These are phyloP conservation scores for Drosophila suboccidentalis DNA, from an alignment of 2,888 invertebrate genomes.

Conservation along the genomic window DNA sequence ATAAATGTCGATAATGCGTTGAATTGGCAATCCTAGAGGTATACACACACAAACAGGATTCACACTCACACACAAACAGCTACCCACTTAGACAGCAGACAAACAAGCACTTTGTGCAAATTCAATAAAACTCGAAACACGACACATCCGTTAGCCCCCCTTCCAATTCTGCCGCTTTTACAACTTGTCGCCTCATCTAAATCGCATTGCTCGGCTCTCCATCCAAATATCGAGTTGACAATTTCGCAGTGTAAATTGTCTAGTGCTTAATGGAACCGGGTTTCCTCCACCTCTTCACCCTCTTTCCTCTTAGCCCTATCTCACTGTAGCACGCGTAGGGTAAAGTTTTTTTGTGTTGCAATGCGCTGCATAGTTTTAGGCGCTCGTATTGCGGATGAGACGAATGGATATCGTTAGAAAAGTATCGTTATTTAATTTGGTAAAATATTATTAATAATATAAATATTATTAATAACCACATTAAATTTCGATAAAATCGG, in stretches of 20 bases:
- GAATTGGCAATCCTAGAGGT: conserved; percentile 1
- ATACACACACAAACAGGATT: background rate
- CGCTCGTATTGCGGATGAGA: background rate
- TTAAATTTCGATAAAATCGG: background rate
- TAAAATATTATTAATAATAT: background rate
- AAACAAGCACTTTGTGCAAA: conserved; percentile 60
- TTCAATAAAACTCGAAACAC: conserved; percentile 57
- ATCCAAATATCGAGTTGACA: conserved; percentile 38
- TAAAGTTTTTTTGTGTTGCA: conserved; percentile 42
- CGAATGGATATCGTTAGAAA: background rate
- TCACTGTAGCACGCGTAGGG: conserved; percentile 22
- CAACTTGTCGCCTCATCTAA: conserved; percentile 15
- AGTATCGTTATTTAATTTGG: background rate
- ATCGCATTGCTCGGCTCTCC: conserved; percentile 22
- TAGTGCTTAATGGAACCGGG: conserved; percentile 40
- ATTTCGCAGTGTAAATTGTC: conserved; percentile 38
- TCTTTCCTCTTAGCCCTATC: background rate
- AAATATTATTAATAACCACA: too few relatives aligned
- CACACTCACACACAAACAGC: conserved; percentile 13
- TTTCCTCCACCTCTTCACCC: background rate
- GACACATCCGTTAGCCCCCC: conserved; percentile 12
- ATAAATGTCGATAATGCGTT: conserved; percentile 28
- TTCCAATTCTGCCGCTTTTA: background rate
- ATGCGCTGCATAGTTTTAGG: conserved; percentile 39
- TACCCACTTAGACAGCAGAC: conserved; percentile 53